Conservation (phyloP, 2,797 vertebrate species). For the Calcarius lapponicus region DNA sequence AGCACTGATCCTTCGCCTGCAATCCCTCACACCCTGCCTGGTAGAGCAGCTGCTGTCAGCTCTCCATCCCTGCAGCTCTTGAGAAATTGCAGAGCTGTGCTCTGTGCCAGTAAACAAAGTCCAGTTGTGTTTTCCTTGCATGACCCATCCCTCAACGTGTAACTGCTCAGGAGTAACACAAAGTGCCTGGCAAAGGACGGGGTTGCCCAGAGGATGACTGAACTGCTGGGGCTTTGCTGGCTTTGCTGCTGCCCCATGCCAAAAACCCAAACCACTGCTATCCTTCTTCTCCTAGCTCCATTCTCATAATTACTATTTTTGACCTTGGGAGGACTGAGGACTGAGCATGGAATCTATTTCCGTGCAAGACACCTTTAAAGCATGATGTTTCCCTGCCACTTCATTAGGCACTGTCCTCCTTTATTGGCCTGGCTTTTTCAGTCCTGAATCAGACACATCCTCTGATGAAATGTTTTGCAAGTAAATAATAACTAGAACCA, state of each 20-base stretch:
- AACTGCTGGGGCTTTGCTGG: background rate
- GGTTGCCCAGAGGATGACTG: background rate
- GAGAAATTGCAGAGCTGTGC: conserved; percentile 10
- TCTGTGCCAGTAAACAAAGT: background rate
- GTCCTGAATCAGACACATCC: conserved; percentile 32
- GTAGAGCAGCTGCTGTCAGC: background rate
- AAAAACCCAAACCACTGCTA: accelerated
- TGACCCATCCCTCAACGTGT: background rate
- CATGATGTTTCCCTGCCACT: background rate
- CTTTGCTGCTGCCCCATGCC: background rate
- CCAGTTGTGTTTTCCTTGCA: background rate
- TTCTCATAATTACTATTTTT: conserved; percentile 35
- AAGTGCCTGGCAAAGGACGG: background rate
- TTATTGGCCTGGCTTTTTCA: conserved; percentile 36
- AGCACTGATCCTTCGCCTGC: background rate
- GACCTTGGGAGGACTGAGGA: background rate
- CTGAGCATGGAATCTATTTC: conserved; percentile 28
- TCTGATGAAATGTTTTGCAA: conserved; percentile 42
- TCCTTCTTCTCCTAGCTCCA: background rate
- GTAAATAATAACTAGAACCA: conserved; percentile 32
- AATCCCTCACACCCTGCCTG: background rate
- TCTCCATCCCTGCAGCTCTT: background rate
- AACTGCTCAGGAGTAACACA: background rate
- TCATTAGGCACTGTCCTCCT: conserved; percentile 21
- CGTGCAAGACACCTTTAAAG: background rate